Evolutionary conservation across 1,140 invertebrate species (phyloP).

Genomic region (Drosophila prosaltans): DNA sequence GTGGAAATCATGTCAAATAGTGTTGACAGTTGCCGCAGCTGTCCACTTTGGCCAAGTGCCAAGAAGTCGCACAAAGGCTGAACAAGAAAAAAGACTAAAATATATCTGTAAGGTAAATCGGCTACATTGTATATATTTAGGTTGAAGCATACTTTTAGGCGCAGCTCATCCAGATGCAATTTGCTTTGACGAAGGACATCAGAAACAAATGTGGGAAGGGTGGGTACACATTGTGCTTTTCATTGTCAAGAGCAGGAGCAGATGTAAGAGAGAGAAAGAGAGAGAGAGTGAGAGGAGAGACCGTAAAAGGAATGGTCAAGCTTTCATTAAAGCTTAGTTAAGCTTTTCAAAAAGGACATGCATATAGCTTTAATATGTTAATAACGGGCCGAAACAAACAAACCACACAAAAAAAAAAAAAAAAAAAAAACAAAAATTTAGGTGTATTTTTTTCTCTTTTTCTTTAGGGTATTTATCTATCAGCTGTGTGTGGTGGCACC

Average conservation of each 20-base stretch:
- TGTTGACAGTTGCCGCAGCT: slow-evolving; percentile 64
- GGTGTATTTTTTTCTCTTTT: slow-evolving; percentile 6
- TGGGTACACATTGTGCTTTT: neutral
- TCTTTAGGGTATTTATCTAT: neutral
- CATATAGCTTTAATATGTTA: slow-evolving; percentile 6
- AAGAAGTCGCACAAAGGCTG: slow-evolving; percentile 36
- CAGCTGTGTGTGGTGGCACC: slow-evolving; percentile 8
- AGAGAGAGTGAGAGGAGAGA: neutral
- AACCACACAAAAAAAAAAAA: neutral
- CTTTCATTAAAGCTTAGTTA: too few species aligned
- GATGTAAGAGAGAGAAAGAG: neutral
- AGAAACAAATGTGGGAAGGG: neutral
- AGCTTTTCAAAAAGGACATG: slow-evolving; percentile 12
- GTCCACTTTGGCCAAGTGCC: slow-evolving; percentile 52
- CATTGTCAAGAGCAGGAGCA: slow-evolving; percentile 8
- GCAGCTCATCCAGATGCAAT: neutral
- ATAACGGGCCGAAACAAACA: slow-evolving; percentile 14
- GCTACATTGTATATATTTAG: neutral
- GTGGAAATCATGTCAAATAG: slow-evolving; percentile 52
- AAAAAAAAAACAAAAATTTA: neutral
- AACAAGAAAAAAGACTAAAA: neutral
- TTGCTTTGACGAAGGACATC: neutral
- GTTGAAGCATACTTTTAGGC: slow-evolving; percentile 45
- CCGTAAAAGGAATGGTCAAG: neutral
- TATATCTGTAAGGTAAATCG: slow-evolving; percentile 3